Evolutionary conservation across 2,888 invertebrate genomes (phyloP).

Genomic region (Clunio marinus): DNA sequence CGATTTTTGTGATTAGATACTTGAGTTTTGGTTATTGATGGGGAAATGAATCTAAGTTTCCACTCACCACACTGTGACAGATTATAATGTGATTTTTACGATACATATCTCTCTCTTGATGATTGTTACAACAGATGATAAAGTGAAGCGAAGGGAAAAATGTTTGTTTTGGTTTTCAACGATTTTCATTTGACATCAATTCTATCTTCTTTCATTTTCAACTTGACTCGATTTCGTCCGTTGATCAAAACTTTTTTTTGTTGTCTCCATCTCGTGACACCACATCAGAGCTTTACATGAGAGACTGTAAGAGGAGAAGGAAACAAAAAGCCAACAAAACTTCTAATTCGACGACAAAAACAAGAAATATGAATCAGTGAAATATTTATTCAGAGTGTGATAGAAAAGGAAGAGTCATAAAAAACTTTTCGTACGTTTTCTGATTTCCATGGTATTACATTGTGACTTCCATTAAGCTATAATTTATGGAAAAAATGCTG

Average conservation of each 20-base stretch:
- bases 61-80: no score
- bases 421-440: not conserved
- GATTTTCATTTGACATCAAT: no score
- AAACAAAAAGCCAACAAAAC: not conserved
- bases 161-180: no score
- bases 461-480: slow-evolving; percentile 20
- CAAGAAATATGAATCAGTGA: slow-evolving; percentile 1
- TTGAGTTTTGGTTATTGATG: slow-evolving; percentile 23
- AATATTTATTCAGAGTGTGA: not conserved
- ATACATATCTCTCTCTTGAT: no score
- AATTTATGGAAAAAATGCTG: slow-evolving; percentile 16
- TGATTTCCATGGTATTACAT: not conserved
- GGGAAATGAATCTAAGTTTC: not conserved
- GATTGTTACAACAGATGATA: no score
- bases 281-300: no score
- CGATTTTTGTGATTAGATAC: slow-evolving; percentile 22
- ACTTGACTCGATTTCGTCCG: no score
- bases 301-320: not conserved
- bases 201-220: no score
- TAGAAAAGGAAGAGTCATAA: not conserved
- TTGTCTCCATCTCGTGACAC: not conserved
- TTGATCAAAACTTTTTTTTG: not conserved
- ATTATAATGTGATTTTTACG: no score
- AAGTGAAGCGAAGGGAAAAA: no score
- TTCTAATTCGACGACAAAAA: slow-evolving; percentile 17